Evolutionary conservation across 2,888 invertebrate species (phyloP), one percentile per base, ranked within the genome.

Genomic region (Julus scanicus): DNA sequence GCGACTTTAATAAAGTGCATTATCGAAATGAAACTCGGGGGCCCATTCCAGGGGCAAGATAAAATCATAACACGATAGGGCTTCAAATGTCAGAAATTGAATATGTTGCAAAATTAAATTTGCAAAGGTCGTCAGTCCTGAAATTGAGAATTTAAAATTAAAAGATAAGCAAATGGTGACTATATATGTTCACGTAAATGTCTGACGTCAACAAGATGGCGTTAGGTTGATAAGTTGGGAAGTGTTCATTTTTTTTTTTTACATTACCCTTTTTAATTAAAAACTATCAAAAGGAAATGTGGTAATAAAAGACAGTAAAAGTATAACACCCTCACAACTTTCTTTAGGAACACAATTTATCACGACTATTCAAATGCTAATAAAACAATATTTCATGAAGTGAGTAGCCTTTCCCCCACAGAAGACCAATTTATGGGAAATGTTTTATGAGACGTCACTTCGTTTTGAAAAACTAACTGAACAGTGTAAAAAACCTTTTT

Each of bases 81-180:
- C 29, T 71, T 20, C 71, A 11, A 8, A 4, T 29, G 71, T 71
- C 20, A n/a, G 71, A 71, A 71, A 71, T 71, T 71, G 71, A 71
- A 71, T 29, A 71, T 71, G n/a, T 29, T 71, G 71, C 71, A 29
- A 71, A 71, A 71, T 71, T 71, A 71, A 71, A 71, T 71, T 71
- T 71, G 8, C 71, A 71, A 71, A 71, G 71, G 71, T 71, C 71
- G 29, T 71, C 71, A 71, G 29, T 29, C 6, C 71, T 0, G 29
- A 71, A 29, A 71, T 71, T 71, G 71, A 6, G 71, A 17, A 71
- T 71, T 71, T 71, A 20, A 29, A 71, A 71, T 29, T 8, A 71
- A 71, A n/a, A 20, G 71, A 71, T 4, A 6, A 29, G 71, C 71
- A 71, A 71, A 71, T 71, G 29, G 63, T 2, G 29, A 2, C 71